Base-by-base conservation (phyloP, 1,140 invertebrate genomes). In the Procambarus clarkii region DNA sequence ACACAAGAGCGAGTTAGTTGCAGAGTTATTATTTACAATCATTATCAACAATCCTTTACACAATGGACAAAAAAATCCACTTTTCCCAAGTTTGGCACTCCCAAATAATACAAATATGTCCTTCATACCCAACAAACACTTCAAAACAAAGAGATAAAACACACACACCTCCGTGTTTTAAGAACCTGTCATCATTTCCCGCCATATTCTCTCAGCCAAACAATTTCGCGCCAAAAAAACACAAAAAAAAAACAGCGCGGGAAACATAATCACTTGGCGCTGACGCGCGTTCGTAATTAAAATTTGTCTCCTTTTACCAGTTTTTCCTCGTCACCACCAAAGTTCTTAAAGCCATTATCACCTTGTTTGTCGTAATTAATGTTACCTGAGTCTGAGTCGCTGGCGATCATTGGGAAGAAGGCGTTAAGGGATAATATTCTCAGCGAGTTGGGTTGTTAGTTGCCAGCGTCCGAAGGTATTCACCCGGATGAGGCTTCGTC, bases 301-400 rank as follows among this genome's bases (percentile, higher is more conserved):
- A 88, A 88, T 82, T 79, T 91, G 71, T 84, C 76, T 21, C 84
- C 88, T 91, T 78, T 91, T 91, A 84, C 78, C 82, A 71, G 76
- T 45, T 91, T 91, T 91, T 84, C 69, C 88, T 85, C 81, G 81
- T 91, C 82, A 91, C 81, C 81, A 91, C 46, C 82, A 91, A 91
- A 91, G 88, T 91, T 84, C 82, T 84, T 84, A 91, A 85, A 77
- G 81, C 77, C 88, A 91, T 91, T 91, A 91, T 91, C 88, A 85
- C 88, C 88, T 91, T 91, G 88, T 91, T 91, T 91, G 88, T 78
- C 88, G 71, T 91, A 91, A 91, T 91, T 91, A 91, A 91, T 91
- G 82, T 88, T 88, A 88, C 86, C 86, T 88, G 86, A 88, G 86
- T 78, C 54, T 69, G 79, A 88, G 79, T 85, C 88, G 81, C 86